phyloP scores from a whole-genome alignment of 2,113 vertebrate species.

The Planiliza haematocheilus region DNA sequence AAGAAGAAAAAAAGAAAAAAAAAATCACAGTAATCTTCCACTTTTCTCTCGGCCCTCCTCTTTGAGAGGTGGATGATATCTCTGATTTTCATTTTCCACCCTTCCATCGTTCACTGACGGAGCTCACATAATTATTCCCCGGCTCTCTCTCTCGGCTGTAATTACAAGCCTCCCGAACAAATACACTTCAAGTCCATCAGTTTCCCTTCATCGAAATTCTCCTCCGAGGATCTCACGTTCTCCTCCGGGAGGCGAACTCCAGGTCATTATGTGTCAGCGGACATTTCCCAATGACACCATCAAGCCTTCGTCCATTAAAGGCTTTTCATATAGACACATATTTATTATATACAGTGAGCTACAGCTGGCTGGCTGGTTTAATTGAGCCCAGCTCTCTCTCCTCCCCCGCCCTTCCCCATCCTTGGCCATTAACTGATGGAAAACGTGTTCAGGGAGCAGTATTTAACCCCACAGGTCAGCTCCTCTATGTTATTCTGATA shows the following conservation, averaged over 20 bases:
- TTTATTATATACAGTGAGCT: constrained; percentile 18
- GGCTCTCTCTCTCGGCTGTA: constrained; percentile 45
- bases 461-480: constrained; percentile 39
- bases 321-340: constrained; percentile 31
- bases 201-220: constrained; percentile 55
- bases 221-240: constrained; percentile 41
- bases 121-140: constrained; percentile 57
- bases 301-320: constrained; percentile 28
- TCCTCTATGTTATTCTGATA: constrained; percentile 3
- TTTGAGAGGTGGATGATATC: constrained; percentile 50
- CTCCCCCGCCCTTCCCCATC: background rate
- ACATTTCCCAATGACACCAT: constrained; percentile 13
- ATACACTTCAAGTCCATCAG: constrained; percentile 59
- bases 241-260: constrained; percentile 32
- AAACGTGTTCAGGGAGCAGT: constrained; percentile 17
- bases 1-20: background rate
- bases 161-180: constrained; percentile 65
- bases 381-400: constrained; percentile 24
- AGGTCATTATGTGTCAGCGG: constrained; percentile 22
- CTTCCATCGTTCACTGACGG: constrained; percentile 46
- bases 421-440: constrained; percentile 33
- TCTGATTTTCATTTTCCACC: constrained; percentile 64
- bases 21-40: constrained; percentile 1
- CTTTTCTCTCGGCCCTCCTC: constrained; percentile 22
- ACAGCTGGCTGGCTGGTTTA: constrained; percentile 37